phyloP scores from a whole-genome alignment of 2,888 invertebrate genomes.

The Chorisops tibialis region DNA sequence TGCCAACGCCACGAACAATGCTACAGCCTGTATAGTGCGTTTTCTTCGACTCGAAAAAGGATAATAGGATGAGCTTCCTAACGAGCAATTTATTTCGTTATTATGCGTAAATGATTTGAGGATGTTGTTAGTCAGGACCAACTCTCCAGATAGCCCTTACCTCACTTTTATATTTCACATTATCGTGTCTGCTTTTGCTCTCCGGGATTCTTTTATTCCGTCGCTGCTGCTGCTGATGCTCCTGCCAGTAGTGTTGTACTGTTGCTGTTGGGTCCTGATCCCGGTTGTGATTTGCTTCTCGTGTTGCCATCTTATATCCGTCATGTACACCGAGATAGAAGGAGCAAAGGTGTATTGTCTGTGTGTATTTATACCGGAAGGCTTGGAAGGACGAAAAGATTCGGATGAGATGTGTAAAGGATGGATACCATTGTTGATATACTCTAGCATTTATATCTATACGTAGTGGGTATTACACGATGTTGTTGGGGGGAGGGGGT shows the following conservation, averaged over 20 bases:
- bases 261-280: not conserved
- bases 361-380: conserved; percentile 5
- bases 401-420: conserved; percentile 11
- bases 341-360: not conserved
- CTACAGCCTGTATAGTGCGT: not conserved
- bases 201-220: not conserved
- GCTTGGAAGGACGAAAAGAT: not conserved
- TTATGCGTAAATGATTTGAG: conserved; percentile 34
- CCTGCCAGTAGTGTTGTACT: not conserved
- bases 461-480: not conserved
- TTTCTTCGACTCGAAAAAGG: conserved; percentile 10
- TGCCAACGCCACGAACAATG: too few relatives aligned
- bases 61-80: conserved; percentile 33
- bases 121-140: conserved; percentile 28
- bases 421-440: not conserved
- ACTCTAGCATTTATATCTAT: not conserved
- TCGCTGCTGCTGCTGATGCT: not conserved
- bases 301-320: conserved; percentile 5
- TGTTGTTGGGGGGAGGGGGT: conserved; percentile 9
- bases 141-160: not conserved
- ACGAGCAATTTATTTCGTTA: conserved; percentile 34
- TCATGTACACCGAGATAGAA: not conserved
- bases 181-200: conserved; percentile 24
- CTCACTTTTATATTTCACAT: conserved; percentile 23
- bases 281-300: conserved; percentile 7